Base-by-base conservation (phyloP, 1,140 invertebrate genomes). In the Drosophila repletoides region DNA sequence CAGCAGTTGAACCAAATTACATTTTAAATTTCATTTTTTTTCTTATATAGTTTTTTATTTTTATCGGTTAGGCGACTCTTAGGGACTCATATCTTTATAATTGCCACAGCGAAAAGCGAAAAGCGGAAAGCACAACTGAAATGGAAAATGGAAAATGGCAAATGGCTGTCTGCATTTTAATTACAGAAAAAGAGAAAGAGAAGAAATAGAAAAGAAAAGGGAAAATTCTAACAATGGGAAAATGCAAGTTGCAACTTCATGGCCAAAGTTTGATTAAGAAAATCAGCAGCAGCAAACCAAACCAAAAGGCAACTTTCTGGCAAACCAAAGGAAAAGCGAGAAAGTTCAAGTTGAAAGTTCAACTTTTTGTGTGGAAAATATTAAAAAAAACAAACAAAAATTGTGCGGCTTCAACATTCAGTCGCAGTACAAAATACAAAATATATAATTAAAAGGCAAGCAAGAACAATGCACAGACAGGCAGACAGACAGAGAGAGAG, bases 1-100 rank as follows among this genome's bases (percentile, higher is more conserved):
- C 22, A 45, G 26, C 80, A 79, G 63, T 86, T 80, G 72, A 84
- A 86, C 65, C 72, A 75, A 84, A 86, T 86, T 86, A 79, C 77
- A 76, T 86, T 46, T 46, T 31, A 1, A 29, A 7, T 38, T 33
- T 15, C 26, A 26, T 31, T 22, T 10, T 17, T 53, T 59, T 15
- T 14, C n/a, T n/a, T n/a, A n/a, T n/a, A n/a, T n/a, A n/a, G 10
- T 73, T 64, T 61, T 49, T 24, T 53, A 72, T 66, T 72, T 73
- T 71, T 84, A 66, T 63, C 66, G 59, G 51, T 14, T 1, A 21
- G 38, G 7, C n/a, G 21, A 31, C 15, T 33, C 24, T 74, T 56
- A 53, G 66, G 77, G n/a, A n/a, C n/a, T n/a, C 73, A 86, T 84
- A 84, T 84, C 75, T 86, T 86, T 80, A 86, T 84, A 84, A 80